Evolutionary conservation across 2,797 vertebrate species (phyloP), one percentile per base, ranked within the genome.

Genomic region (Parauchenoglanis ngamensis): DNA sequence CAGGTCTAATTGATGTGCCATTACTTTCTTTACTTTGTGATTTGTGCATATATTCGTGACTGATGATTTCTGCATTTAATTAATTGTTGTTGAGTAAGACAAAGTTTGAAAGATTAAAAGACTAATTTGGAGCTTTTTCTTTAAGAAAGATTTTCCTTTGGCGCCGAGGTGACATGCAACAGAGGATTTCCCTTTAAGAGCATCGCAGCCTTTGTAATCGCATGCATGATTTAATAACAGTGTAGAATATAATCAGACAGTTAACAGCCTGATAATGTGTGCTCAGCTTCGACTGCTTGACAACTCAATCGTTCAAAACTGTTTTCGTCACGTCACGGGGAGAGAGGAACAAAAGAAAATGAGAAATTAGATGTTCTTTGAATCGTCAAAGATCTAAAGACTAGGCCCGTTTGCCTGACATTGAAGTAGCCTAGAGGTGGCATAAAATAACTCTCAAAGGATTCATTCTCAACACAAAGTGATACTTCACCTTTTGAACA

Each of bases 281-380:
- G 90, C 92, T 85, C 92, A 91, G 93, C 93, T 93, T 92, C 92
- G 93, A 95, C 92, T 95, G 93, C 90, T 92, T 95, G 95, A 95
- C 95, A 95, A 95, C 92, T 95, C 94, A 94, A 95, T 95, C 93
- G 93, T 93, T 95, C 94, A 94, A 89, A 88, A 92, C 89, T 87
- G 85, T 91, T 93, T 94, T 89, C 86, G 84, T 88, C 91, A 88
- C 92, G 91, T 92, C 91, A 90, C 92, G 87, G 89, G 90, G 90
- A 90, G 88, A 86, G 88, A 89, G 86, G 87, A 87, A 86, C 76
- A 85, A 88, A 88, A 85, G 84, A 88, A 85, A 88, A 82, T 82
- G 40, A 72, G 81, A 82, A 88, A 88, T 85, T 70, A 81, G 83
- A 65, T 31, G 68, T 73, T 73, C 87, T 85, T 81, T 81, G 77